phyloP scores from a whole-genome alignment of 2,888 invertebrate genomes.

The Andrena praecox region DNA sequence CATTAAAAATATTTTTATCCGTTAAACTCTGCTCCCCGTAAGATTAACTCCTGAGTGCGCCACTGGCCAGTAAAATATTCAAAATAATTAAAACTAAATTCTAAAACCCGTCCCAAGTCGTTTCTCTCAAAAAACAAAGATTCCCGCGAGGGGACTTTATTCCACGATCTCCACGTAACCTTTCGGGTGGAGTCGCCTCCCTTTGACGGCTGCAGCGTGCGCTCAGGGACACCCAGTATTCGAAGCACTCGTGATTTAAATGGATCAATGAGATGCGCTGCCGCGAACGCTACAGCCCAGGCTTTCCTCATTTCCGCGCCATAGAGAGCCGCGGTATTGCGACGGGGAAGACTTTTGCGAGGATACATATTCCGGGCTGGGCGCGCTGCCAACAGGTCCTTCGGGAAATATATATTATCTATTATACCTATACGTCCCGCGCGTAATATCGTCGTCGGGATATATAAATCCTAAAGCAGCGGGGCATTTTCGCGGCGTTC shows the following conservation, averaged over 20 bases:
- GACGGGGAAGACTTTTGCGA: conserved; percentile 28
- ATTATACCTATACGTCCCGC: conserved; percentile 13
- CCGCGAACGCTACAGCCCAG: conserved; percentile 26
- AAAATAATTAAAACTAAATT: too few species aligned
- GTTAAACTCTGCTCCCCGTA: too few species aligned
- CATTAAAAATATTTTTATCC: too few species aligned
- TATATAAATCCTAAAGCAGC: conserved; percentile 34
- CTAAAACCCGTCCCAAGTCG: too few species aligned
- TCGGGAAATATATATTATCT: conserved; percentile 51
- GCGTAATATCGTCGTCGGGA: conserved; percentile 15
- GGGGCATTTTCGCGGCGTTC: background rate
- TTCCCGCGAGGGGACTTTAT: background rate
- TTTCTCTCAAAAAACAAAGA: conserved; percentile 1
- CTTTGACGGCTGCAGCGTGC: background rate
- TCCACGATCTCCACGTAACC: background rate
- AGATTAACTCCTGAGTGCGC: too few species aligned
- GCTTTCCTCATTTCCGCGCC: conserved; percentile 45
- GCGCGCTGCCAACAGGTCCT: conserved; percentile 52
- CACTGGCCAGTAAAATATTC: too few species aligned
- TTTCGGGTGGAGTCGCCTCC: background rate
- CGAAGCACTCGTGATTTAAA: conserved; percentile 43
- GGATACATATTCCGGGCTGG: conserved; percentile 54
- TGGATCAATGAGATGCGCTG: conserved; percentile 45
- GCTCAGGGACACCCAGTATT: background rate
- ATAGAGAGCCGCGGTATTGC: conserved; percentile 29